Base-by-base conservation (phyloP, 2,888 invertebrate genomes). In the Apamea sordens region DNA sequence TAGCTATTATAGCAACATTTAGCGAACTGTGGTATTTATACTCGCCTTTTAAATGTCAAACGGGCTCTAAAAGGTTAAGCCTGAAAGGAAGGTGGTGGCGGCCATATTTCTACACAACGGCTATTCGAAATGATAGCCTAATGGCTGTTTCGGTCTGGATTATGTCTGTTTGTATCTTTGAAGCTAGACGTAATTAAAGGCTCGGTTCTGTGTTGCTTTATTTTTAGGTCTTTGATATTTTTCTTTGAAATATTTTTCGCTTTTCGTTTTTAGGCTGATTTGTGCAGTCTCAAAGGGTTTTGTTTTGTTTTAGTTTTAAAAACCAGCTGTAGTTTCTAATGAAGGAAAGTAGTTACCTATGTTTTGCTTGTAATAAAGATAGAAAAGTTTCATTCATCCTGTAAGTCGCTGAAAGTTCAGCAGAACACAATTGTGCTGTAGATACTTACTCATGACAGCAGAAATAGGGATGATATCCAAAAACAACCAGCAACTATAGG, bases 31-130 rank as follows among this genome's bases (percentile, higher is more conserved):
- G 73, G 64, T 83, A 79, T 83, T 80, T 83, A 76, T 67, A 69
- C 32, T 71, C 69, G 71, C 80, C 79, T 77, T 76, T 83, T 36
- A 80, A 87, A 88, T 88, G 86, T 75, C 86, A 88, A 83, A 80
- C n/a, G 68, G 41, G 18, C 21, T 67, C 53, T 41, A 21, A 80
- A 82, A 83, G 76, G 79, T 80, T 73, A 73, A 75, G 24, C 65
- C 63, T 67, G 28, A 76, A 64, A 73, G 73, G 64, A 59, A 74
- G 69, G 63, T 82, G n/a, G 68, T 50, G 32, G 69, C 10, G 28
- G 65, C 28, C 65, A 74, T 79, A 80, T 86, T 86, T 80, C 76
- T 79, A 53, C 47, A 65, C 73, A 44, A 59, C 74, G 47, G 67
- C 68, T 44, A 61, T 78, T 75, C n/a, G 11, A 64, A 75, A 77